Conservation (phyloP, 2,888 invertebrate genomes). For the Orthonychiurus folsomi region DNA sequence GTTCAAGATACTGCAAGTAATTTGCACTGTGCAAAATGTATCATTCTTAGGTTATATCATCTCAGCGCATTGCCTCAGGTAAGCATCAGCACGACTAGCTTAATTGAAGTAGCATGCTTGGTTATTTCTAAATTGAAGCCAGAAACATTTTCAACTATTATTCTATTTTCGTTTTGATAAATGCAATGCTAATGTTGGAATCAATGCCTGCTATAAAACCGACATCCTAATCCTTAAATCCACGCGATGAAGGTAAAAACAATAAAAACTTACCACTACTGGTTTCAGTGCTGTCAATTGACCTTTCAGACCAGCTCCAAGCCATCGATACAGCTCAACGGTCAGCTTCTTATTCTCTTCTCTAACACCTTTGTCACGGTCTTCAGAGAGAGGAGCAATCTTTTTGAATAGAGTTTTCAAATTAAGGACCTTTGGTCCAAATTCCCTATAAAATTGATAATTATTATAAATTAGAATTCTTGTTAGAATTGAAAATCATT, state of each 20-base stretch:
- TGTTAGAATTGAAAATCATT: conserved; percentile 11
- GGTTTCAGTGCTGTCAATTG: conserved; percentile 80
- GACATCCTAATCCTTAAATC: conserved; percentile 4
- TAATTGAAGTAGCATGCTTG: no score
- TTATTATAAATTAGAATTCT: neutral
- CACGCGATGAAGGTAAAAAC: neutral
- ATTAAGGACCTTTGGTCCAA: conserved; percentile 82
- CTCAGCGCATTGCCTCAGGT: no score
- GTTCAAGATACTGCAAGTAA: no score
- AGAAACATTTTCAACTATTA: no score
- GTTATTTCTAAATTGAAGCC: no score
- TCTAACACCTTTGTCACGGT: conserved; percentile 81
- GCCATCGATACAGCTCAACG: conserved; percentile 90
- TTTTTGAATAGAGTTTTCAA: conserved; percentile 84
- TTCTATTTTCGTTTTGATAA: no score
- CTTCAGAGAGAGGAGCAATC: conserved; percentile 71
- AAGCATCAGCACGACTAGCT: no score
- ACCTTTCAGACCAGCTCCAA: conserved; percentile 69
- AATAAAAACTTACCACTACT: conserved; percentile 54
- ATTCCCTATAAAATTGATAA: conserved; percentile 53
- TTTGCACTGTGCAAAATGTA: no score
- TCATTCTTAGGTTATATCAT: no score
- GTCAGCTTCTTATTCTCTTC: conserved; percentile 85
- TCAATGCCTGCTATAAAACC: no score
- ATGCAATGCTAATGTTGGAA: no score